These are phyloP conservation scores for Pimpla rufipes DNA, from an alignment of 2,888 invertebrate species.

Conservation along the genomic window DNA sequence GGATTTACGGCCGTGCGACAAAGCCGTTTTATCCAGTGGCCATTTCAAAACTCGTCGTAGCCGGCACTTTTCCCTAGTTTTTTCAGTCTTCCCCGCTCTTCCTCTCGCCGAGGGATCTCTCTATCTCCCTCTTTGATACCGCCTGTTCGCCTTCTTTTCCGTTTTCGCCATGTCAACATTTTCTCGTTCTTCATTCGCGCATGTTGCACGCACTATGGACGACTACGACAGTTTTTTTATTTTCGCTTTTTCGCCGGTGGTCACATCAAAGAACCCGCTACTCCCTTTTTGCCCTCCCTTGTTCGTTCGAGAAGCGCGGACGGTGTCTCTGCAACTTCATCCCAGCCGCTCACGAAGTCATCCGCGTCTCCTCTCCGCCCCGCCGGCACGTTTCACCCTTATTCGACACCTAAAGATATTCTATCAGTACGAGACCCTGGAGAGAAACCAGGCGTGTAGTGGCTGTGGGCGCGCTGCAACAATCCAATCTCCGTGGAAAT, in stretches of 20 bases:
- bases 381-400: slow-evolving; percentile 47
- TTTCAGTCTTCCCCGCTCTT: neutral
- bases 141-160: neutral
- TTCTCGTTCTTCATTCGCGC: neutral
- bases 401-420: slow-evolving; percentile 71
- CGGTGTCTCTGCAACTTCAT: slow-evolving; percentile 17
- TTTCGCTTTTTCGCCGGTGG: slow-evolving; percentile 65
- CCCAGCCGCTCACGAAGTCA: slow-evolving; percentile 30
- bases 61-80: slow-evolving; percentile 5
- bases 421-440: slow-evolving; percentile 63
- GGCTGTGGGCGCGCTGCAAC: slow-evolving; percentile 64
- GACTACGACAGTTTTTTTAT: neutral
- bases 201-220: neutral
- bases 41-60: slow-evolving; percentile 28
- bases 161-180: neutral
- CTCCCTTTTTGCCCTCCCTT: slow-evolving; percentile 66
- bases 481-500: slow-evolving; percentile 76
- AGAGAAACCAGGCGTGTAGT: slow-evolving; percentile 47
- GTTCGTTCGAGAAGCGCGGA: slow-evolving; percentile 42
- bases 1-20: slow-evolving; percentile 49
- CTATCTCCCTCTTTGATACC: neutral
- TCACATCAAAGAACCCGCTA: slow-evolving; percentile 75
- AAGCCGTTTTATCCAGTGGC: slow-evolving; percentile 48
- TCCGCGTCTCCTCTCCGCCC: slow-evolving; percentile 10
- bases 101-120: neutral